A percentile compares a stretch with the other conserved stretches of the same genome.
Conservation (phyloP, 2,888 invertebrate species). For the Protodeltote pygarga region DNA sequence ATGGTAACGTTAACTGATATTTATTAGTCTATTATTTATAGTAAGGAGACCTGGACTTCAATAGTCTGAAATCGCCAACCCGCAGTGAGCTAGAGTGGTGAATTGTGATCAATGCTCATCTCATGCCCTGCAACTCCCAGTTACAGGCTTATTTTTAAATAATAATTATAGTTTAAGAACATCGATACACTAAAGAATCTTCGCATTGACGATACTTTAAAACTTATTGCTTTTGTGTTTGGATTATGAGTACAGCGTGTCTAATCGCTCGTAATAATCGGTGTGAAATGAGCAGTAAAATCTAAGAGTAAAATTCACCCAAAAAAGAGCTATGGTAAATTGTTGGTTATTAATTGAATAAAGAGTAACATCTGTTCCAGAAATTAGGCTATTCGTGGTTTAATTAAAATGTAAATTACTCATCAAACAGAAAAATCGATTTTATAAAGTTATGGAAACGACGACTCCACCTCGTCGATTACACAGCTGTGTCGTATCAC, state of each 20-base stretch:
- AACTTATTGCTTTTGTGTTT: conserved; percentile 7
- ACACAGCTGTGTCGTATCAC: conserved; percentile 17
- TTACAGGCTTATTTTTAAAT: too few relatives aligned
- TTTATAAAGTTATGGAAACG: not conserved
- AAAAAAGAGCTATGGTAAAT: not conserved
- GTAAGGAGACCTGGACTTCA: too few relatives aligned
- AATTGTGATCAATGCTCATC: too few relatives aligned
- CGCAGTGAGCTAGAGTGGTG: too few relatives aligned
- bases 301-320: not conserved
- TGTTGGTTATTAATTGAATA: not conserved
- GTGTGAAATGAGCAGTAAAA: not conserved
- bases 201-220: not conserved
- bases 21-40: too few relatives aligned
- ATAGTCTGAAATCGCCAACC: too few relatives aligned
- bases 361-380: conserved; percentile 2
- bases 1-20: too few relatives aligned
- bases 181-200: not conserved
- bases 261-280: not conserved
- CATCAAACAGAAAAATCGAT: not conserved
- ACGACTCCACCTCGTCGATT: conserved; percentile 1
- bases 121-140: too few relatives aligned
- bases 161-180: too few relatives aligned
- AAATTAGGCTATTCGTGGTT: conserved; percentile 1
- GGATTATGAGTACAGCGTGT: conserved; percentile 13
- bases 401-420: conserved; percentile 3